Base-by-base conservation (phyloP, 92 coral and sea anemone species). In the Epizoanthus fatuus region DNA sequence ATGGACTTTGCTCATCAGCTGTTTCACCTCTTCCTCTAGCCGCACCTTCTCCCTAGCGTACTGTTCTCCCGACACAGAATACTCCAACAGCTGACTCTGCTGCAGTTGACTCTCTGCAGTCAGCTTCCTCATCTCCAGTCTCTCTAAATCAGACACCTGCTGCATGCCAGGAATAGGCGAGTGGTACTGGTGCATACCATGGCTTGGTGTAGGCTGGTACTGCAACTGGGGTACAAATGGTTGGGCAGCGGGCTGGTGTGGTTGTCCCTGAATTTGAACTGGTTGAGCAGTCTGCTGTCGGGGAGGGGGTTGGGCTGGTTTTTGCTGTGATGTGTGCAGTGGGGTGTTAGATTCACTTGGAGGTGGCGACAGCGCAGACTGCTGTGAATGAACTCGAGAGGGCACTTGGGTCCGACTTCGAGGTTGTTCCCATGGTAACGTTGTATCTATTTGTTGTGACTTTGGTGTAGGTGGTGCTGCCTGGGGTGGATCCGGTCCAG, bases 1-100 rank as follows among this genome's bases (percentile, higher is more conserved):
- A 35, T 92, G 98, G 39, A 94, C 87, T 73, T 79, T 94, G 74
- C 84, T 91, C 92, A 96, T 81, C 84, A 96, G 85, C 6, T 73
- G 89, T 58, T 86, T 93, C 76, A 94, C 83, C 81, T 96, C 96
- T 32, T 89, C 91, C 53, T 92, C 96, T 44, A 87, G 77, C 62
- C 91, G 95, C 15, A 83, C 71, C 63, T 88, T 88, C 64, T 91
- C 91, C 32, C 88, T 75, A 7, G 78, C 86, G 64, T 83, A 81
- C 42, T 87, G 93, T 20, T 94, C 94, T 62, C 63, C 81, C 9
- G 79, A 81, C 59, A 84, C 92, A 54, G 95, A 79, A 69, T 88
- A 90, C 63, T 86, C 94, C 85, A 82, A 29, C 54, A 80, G 37
- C 56, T 73, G 85, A 79, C 75, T 69, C 67, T 87, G 83, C 76